Percentiles rank a stretch among this genome's conserved stretches.
Conservation (phyloP, 2,888 invertebrate species). For the Meteorus colon region DNA sequence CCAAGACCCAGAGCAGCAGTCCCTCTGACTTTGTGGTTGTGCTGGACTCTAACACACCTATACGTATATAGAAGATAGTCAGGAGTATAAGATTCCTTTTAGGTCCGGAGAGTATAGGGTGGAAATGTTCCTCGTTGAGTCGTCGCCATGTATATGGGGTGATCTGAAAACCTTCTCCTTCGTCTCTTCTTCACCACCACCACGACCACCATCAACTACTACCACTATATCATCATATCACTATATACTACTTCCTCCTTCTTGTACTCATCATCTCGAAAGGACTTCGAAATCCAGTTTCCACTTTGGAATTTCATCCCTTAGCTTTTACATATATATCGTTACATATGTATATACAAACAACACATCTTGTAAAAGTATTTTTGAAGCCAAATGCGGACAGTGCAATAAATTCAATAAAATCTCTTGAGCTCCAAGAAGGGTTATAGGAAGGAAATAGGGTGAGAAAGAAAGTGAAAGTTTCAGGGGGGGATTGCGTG, state of each 20-base stretch:
- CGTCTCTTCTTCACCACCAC: not conserved
- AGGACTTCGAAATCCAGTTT: slow-evolving; percentile 21
- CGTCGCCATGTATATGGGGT: slow-evolving; percentile 20
- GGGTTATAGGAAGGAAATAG: not conserved
- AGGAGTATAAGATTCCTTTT: slow-evolving; percentile 42
- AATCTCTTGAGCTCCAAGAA: not conserved
- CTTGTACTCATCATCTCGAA: slow-evolving; percentile 26
- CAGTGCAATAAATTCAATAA: slow-evolving; percentile 26
- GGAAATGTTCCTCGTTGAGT: slow-evolving; percentile 17
- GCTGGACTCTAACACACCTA: slow-evolving; percentile 29
- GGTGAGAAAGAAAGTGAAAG: not conserved
- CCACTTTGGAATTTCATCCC: slow-evolving; percentile 30
- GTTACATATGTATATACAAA: not conserved
- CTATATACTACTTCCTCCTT: slow-evolving; percentile 1
- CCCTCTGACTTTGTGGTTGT: slow-evolving; percentile 30
- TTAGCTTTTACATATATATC: not conserved
- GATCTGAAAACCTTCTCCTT: slow-evolving; percentile 12
- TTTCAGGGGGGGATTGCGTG: not conserved
- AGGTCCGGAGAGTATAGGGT: slow-evolving; percentile 7
- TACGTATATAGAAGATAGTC: slow-evolving; percentile 7
- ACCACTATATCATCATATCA: not conserved
- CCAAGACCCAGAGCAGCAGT: slow-evolving; percentile 48
- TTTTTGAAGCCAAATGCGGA: not conserved
- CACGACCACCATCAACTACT: not conserved
- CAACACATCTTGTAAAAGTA: slow-evolving; percentile 11